Conservation (phyloP, 35 echinoderm and acorn worm species). For the Chiridota heheva region DNA sequence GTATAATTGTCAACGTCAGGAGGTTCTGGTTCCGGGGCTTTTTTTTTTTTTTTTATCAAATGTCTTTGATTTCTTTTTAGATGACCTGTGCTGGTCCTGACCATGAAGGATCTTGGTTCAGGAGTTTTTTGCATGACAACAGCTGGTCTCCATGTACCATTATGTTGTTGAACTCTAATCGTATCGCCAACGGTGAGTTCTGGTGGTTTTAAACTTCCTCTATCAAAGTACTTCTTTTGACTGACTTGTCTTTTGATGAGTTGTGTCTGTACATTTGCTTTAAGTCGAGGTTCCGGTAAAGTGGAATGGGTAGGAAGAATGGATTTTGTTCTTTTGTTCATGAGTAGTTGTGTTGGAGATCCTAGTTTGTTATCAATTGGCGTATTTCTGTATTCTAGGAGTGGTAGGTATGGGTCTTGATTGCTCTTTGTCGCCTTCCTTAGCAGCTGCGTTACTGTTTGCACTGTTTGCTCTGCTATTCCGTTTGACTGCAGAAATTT, state of each 20-base stretch:
- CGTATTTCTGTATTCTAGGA: conserved; percentile 19
- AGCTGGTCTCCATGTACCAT: conserved; percentile 15
- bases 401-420: neutral
- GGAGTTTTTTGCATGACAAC: no score
- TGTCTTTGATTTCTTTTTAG: no score
- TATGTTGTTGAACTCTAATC: conserved; percentile 4
- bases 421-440: conserved; percentile 19
- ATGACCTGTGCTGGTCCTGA: no score
- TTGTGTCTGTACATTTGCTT: neutral
- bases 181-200: conserved; percentile 5
- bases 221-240: neutral
- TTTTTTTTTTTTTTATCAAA: no score
- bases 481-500: conserved; percentile 27
- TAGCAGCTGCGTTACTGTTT: conserved; percentile 15
- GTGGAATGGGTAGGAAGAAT: neutral
- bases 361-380: conserved; percentile 4
- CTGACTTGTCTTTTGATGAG: neutral
- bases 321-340: conserved; percentile 16
- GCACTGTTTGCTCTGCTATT: conserved; percentile 12
- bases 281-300: neutral
- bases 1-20: no score
- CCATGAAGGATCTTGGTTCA: no score
- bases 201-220: neutral
- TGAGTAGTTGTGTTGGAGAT: conserved; percentile 12
- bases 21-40: no score